Evolutionary conservation across 1,140 invertebrate species (phyloP), one percentile per base, ranked within the genome.

Genomic region (Rhopalosiphum padi): DNA sequence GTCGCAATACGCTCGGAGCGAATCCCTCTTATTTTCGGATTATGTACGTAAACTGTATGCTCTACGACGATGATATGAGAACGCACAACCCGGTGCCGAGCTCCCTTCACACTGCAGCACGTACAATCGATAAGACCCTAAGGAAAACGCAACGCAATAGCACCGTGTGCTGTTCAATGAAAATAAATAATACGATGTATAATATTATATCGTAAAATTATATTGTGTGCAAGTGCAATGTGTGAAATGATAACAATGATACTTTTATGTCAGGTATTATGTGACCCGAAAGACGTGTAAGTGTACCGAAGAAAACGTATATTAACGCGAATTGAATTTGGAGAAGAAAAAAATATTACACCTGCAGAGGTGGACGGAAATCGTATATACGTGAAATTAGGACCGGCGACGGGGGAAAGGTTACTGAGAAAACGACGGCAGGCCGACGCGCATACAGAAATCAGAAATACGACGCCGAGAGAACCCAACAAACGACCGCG

Each of bases 391-490:
- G 41, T 23, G 41, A 85, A 41, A 41, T 85, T 11, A 9, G 23
- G 35, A 85, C 21, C 37, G 37, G 22, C 7, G 6, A 85, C 83
- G 83, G 23, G 89, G 89, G 25, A 30, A 21, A 90, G 60, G 60
- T n/a, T 21, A 37, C 89, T 23, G 51, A 37, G 11, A 53, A 89
- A n/a, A 85, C 35, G 35, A 37, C 77, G 77, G n/a, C 41, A 21
- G 23, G 85, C 22, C 83, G 37, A 9, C 77, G 35, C 83, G 82
- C 11, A 23, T 22, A 37, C 37, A 41, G 41, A 41, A 41, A 41
- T 41, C 23, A 41, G 85, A 85, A 85, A 85, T 85, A 43, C 83
- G 86, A 88, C 86, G 86, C 30, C 41, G 41, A n/a, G 30, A 88
- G 86, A 88, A 46, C 46, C 86, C 43, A n/a, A 46, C 86, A 46